Conservation (phyloP, 1,140 invertebrate species). For the Drosophila lowei region DNA sequence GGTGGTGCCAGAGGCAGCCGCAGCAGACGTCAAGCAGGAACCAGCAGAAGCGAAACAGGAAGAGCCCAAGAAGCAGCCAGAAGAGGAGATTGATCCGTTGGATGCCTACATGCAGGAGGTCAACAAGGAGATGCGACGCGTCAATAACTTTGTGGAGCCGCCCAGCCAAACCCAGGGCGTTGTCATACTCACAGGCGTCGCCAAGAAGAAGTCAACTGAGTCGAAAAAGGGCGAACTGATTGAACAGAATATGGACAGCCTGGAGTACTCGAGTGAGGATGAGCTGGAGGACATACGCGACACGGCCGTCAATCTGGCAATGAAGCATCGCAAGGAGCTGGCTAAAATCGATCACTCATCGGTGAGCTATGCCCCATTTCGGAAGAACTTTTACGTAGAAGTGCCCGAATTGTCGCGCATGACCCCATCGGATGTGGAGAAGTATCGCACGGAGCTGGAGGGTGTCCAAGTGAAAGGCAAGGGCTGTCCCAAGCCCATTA, state of each 20-base stretch:
- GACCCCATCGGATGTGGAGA: conserved; percentile 94
- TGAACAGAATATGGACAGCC: conserved; percentile 97
- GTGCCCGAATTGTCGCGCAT: conserved; percentile 92
- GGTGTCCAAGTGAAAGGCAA: conserved; percentile 93
- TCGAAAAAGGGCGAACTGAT: conserved; percentile 95
- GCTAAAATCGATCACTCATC: conserved; percentile 94
- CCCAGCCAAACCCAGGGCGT: conserved; percentile 84
- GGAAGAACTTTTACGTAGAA: conserved; percentile 99
- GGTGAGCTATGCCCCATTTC: conserved; percentile 93
- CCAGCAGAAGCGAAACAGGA: conserved; percentile 20
- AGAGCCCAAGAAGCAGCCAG: conserved; percentile 53
- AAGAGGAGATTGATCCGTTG: conserved; percentile 95
- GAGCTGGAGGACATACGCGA: conserved; percentile 97
- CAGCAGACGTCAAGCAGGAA: conserved; percentile 6
- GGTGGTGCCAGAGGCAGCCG: too few species aligned
- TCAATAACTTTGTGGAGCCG: conserved; percentile 88
- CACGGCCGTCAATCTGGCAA: conserved; percentile 93
- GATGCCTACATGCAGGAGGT: conserved; percentile 98
- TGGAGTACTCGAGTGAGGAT: conserved; percentile 99
- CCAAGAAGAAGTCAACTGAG: conserved; percentile 90
- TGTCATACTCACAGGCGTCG: conserved; percentile 94
- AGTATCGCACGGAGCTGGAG: conserved; percentile 93
- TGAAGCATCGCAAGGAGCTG: conserved; percentile 94
- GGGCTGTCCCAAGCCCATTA: conserved; percentile 97
- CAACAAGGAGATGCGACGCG: conserved; percentile 93